A percentile compares a stretch with the other conserved stretches of the same genome.
Conservation (phyloP, 1,140 invertebrate genomes). For the Spodoptera litura region DNA sequence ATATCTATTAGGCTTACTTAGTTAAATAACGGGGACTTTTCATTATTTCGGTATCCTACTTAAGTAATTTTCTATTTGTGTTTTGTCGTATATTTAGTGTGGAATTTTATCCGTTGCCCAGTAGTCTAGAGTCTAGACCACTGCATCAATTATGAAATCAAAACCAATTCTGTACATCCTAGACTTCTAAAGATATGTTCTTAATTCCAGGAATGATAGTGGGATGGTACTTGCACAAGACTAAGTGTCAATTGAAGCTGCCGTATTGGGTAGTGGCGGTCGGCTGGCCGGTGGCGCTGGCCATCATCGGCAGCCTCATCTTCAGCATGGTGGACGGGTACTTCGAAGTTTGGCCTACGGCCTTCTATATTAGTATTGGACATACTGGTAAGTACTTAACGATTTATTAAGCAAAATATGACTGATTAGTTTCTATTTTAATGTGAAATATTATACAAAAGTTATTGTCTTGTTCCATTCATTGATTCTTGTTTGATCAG, state of each 20-base stretch:
- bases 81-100: too few species aligned
- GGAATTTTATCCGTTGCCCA: too few species aligned
- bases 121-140: too few species aligned
- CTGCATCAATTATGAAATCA: slow-evolving; percentile 33
- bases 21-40: too few species aligned
- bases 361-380: slow-evolving; percentile 88
- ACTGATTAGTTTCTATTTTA: too few species aligned
- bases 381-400: slow-evolving; percentile 82
- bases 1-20: too few species aligned
- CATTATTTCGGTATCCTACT: neutral
- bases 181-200: neutral
- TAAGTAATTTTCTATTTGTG: too few species aligned
- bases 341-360: slow-evolving; percentile 88
- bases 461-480: too few species aligned
- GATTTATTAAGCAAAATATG: too few species aligned
- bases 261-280: slow-evolving; percentile 87
- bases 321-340: slow-evolving; percentile 92
- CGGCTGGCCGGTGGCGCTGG: slow-evolving; percentile 88
- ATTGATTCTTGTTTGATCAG: too few species aligned
- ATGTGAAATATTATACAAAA: too few species aligned
- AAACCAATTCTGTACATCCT: neutral
- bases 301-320: slow-evolving; percentile 89
- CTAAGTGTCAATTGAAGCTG: slow-evolving; percentile 89
- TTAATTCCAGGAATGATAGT: slow-evolving; percentile 88
- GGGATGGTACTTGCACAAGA: slow-evolving; percentile 91